Percentiles rank a stretch among this genome's conserved stretches.
Conservation (phyloP, 2,888 invertebrate species). For the Morpho deidamia region DNA sequence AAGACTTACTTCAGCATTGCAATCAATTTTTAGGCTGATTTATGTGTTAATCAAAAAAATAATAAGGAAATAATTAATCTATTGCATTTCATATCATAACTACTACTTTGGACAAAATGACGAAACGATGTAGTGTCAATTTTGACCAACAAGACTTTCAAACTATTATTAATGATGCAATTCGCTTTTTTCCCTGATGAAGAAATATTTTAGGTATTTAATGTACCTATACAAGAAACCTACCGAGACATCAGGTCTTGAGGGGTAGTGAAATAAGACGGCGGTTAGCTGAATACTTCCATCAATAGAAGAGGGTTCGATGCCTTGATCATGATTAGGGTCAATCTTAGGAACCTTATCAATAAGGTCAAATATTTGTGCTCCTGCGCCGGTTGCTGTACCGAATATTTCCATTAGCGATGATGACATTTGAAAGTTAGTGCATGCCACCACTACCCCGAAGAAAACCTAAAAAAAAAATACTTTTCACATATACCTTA, state of each 20-base stretch:
- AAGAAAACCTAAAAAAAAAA: conserved; percentile 85
- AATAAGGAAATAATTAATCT: no score
- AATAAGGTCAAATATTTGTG: conserved; percentile 86
- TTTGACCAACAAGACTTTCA: no score
- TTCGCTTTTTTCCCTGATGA: not conserved
- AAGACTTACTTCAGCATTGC: not conserved
- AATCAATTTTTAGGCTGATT: no score
- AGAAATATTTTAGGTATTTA: not conserved
- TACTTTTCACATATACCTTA: no score
- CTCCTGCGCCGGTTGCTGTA: conserved; percentile 87
- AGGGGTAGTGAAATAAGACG: conserved; percentile 89
- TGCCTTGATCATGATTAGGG: conserved; percentile 80
- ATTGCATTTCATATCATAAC: no score
- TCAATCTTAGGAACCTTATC: conserved; percentile 87
- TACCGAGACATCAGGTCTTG: conserved; percentile 85
- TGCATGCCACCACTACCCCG: conserved; percentile 84
- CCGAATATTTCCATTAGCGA: conserved; percentile 90
- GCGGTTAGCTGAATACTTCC: conserved; percentile 85
- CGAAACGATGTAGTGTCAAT: no score
- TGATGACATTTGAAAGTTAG: conserved; percentile 89
- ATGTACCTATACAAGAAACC: conserved; percentile 31
- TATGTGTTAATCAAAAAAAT: no score
- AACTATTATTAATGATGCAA: no score
- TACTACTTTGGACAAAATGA: no score
- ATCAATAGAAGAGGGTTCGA: conserved; percentile 71